Conservation (phyloP, 2,113 vertebrate genomes). For the Morone saxatilis region DNA sequence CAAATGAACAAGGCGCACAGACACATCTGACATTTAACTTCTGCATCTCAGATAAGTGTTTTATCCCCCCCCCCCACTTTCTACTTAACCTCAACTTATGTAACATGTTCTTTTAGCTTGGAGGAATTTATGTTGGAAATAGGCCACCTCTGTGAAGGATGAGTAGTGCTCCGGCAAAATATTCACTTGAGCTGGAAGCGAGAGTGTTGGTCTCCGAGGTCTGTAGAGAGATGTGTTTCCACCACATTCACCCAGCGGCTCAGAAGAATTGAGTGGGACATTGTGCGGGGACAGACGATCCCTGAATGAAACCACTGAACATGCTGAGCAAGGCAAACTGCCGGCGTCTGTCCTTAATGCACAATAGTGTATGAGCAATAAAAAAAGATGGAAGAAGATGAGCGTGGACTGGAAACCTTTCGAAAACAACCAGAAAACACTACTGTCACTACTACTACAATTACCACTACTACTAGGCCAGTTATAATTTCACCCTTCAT, state of each 20-base stretch:
- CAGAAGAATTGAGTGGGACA: not conserved
- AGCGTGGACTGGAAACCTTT: not conserved
- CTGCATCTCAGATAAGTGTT: constrained; percentile 14
- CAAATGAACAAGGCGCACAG: constrained; percentile 34
- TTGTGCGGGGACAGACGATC: not conserved
- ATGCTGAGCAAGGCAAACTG: not conserved
- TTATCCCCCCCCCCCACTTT: constrained; percentile 6
- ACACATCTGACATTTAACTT: constrained; percentile 50
- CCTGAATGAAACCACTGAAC: not conserved
- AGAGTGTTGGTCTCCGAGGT: not conserved
- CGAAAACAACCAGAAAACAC: not conserved
- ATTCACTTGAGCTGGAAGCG: constrained; percentile 19
- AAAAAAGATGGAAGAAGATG: not conserved
- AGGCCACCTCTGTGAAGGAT: constrained; percentile 24
- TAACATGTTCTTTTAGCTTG: constrained; percentile 41
- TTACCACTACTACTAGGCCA: too few relatives aligned
- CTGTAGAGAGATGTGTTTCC: not conserved
- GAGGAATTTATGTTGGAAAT: constrained; percentile 38
- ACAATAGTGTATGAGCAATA: not conserved
- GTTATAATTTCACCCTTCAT: not conserved
- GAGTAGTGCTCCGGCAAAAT: not conserved
- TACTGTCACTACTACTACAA: not conserved
- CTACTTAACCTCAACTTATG: constrained; percentile 18
- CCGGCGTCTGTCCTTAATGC: not conserved
- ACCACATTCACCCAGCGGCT: not conserved